Percentiles rank a stretch among this genome's conserved stretches.
Evolutionary conservation across 2,113 vertebrate genomes (phyloP).

Genomic region (Gopherus flavomarginatus): DNA sequence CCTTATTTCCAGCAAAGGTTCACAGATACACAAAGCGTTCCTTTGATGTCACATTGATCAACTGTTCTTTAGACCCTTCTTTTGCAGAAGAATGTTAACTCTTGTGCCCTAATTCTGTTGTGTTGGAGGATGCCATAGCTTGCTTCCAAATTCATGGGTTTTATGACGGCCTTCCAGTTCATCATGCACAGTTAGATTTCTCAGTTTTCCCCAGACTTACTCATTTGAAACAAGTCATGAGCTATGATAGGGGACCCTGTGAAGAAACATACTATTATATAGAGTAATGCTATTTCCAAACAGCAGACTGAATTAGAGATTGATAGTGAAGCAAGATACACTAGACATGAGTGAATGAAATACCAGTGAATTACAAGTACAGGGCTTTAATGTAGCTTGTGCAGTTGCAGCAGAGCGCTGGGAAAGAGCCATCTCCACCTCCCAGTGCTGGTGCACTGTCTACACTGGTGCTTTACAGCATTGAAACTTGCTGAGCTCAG

Average conservation of each 20-base stretch:
- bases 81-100: neutral
- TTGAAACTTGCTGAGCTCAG: too few relatives aligned
- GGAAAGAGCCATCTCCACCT: too few relatives aligned
- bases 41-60: neutral
- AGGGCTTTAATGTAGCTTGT: too few relatives aligned
- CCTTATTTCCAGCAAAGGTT: neutral
- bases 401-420: too few relatives aligned
- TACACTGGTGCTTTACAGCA: too few relatives aligned
- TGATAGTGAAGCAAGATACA: neutral
- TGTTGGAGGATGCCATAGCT: neutral
- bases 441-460: too few relatives aligned
- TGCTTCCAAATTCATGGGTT: neutral
- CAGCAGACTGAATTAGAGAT: neutral
- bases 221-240: neutral
- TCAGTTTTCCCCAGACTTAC: neutral
- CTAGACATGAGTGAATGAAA: neutral
- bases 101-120: neutral
- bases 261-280: neutral
- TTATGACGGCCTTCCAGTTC: neutral
- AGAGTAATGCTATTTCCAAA: neutral
- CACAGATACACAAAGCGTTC: neutral
- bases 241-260: neutral
- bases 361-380: neutral
- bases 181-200: neutral
- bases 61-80: neutral